A percentile compares a stretch with the other conserved stretches of the same genome.
phyloP scores from a whole-genome alignment of 2,113 vertebrate genomes.

The Petromus typicus region DNA sequence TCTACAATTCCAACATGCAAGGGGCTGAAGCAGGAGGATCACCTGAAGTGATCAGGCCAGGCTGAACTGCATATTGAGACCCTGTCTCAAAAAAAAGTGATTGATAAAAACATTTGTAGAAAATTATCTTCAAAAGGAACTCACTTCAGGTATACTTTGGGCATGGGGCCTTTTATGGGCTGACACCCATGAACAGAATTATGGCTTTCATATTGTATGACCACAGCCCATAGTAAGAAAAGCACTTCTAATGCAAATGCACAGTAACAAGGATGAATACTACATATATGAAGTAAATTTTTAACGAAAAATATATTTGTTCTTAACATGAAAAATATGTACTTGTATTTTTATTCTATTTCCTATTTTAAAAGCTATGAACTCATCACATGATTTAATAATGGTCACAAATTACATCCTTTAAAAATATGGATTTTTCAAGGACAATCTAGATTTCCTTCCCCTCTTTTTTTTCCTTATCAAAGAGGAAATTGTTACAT shows the following conservation, averaged over 20 bases:
- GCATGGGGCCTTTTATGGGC: neutral
- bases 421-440: neutral
- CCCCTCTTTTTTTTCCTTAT: neutral
- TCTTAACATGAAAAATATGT: neutral
- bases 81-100: neutral
- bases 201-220: neutral
- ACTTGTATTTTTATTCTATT: neutral
- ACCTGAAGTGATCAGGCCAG: neutral
- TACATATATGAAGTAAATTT: neutral
- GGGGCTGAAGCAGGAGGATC: neutral
- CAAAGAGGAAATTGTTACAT: neutral
- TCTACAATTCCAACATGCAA: neutral
- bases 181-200: neutral
- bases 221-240: neutral
- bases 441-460: neutral
- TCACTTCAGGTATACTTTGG: neutral
- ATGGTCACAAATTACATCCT: neutral
- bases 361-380: conserved; percentile 48
- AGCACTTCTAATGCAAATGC: neutral
- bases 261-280: neutral
- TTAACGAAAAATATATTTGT: neutral
- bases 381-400: neutral
- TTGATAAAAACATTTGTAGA: neutral
- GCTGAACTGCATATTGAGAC: neutral
- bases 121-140: conserved; percentile 17